Base-by-base conservation (phyloP, 2,797 vertebrate species). In the Borostomias antarcticus region DNA sequence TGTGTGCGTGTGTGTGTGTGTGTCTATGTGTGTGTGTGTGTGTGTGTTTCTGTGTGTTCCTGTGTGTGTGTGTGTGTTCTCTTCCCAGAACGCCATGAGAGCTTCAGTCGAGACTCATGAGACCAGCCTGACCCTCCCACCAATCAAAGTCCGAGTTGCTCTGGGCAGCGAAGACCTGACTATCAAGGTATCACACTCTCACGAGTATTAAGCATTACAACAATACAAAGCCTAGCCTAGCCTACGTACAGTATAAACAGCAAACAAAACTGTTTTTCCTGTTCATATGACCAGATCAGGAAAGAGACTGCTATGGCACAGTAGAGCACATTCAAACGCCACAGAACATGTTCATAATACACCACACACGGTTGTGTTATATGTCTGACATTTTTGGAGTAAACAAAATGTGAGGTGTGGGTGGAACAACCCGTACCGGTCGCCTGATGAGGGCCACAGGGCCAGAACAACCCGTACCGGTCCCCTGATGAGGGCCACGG, bases 91-190 rank as follows among this genome's bases (percentile, higher is more conserved):
- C 54, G 95, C 98, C 17, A 99, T 99, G 98, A 93, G 97, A 74
- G 98, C 98, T 4, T 98, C 97, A 0, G 95, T 99, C 5, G 98
- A 99, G 88, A 93, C 92, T 74, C 96, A 99, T 33, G 95, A 98
- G 87, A 89, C 72, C 13, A 92, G 90, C 54, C 78, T 82, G 4
- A 85, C 89, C 0, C 85, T 98, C 64, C 94, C 96, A 19, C 90
- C 94, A 0, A 63, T 99, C 78, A 95, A 98, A 88, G 94, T 98
- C 58, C 94, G 80, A 2, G 92, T 98, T n/a, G 93, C 97, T n/a
- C 90, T 98, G 53, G 98, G 97, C 61, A 81, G 84, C 0, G 97
- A 99, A 89, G 98, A 99, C 74, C 91, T 99, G 62, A 95, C 96
- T 53, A 96, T 99, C 86, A 98, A 99, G 95, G 98, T 98, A 91